Conservation (phyloP, 2,797 vertebrate genomes). For the Acrossocheilus wenchowensis region DNA sequence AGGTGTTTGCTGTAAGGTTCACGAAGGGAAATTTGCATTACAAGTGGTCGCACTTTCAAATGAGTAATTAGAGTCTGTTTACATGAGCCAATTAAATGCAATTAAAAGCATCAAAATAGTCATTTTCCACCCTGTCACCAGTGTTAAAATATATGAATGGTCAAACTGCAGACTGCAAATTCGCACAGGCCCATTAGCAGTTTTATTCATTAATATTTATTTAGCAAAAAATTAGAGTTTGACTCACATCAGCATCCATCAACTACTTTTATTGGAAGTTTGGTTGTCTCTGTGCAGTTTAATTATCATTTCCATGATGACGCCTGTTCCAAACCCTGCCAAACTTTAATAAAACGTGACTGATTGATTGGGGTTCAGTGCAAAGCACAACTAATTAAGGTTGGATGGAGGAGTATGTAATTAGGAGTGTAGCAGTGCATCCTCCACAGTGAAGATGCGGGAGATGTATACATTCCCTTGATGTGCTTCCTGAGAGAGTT, state of each 20-base stretch:
- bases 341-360: constrained; percentile 63
- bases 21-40: background rate
- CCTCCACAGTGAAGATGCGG: constrained; percentile 25
- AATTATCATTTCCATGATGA: constrained; percentile 48
- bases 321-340: constrained; percentile 59
- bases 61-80: constrained; percentile 33
- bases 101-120: constrained; percentile 47
- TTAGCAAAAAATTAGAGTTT: constrained; percentile 22
- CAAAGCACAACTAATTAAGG: constrained; percentile 66
- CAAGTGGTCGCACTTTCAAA: background rate
- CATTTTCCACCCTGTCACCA: constrained; percentile 32
- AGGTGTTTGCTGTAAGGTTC: background rate
- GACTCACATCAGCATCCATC: constrained; percentile 6
- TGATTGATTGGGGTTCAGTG: constrained; percentile 67
- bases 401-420: constrained; percentile 58
- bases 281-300: constrained; percentile 39
- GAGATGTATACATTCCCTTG: constrained; percentile 35
- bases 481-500: constrained; percentile 44
- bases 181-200: background rate
- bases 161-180: background rate
- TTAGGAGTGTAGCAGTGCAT: constrained; percentile 43
- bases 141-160: constrained; percentile 27
- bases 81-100: constrained; percentile 43
- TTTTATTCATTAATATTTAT: constrained; percentile 9
- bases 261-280: constrained; percentile 15